Base-by-base conservation (phyloP, 2,113 vertebrate species). In the Elanus axillaris region DNA sequence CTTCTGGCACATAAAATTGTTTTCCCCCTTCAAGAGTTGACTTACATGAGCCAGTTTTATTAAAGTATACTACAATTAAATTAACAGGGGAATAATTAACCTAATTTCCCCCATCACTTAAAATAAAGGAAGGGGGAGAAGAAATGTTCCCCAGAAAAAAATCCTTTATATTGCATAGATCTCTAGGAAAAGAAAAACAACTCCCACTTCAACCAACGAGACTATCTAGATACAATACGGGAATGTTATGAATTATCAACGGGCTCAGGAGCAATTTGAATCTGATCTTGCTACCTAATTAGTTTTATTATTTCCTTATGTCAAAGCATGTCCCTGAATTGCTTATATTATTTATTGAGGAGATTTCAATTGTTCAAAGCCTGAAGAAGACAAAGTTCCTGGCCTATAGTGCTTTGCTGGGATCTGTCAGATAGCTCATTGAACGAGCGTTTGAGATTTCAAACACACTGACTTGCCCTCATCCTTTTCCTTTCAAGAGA, bases 81-180 rank as follows among this genome's bases (percentile, higher is more conserved):
- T 86, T 90, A 94, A 75, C 82, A 76, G 45, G 93, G 90, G 88
- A 95, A 95, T 91, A 94, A 96, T 97, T 96, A 96, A 93, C 95
- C 91, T 93, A 73, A 88, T 97, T 97, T 94, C 84, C 83, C 68
- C 38, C 43, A 91, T 72, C 4, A 1, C 69, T 94, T 95, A 85
- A 93, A 93, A 91, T 88, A 94, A 94, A 95, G 38, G 77, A 59
- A 93, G 52, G 34, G 71, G 43, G 66, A 82, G 50, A 94, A 93
- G 66, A 93, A 90, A 81, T 13, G 42, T 66, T 93, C 85, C 85
- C 66, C 45, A 89, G 90, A 83, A 93, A 93, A 81, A 78, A 86
- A 66, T 40, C 23, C 31, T 93, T 95, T 91, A 27, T 90, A 86
- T 55, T 91, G 58, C 74, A 66, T 1, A 82, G 53, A 66, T 32